These are phyloP conservation scores for Metellina segmentata DNA, from an alignment of 2,888 invertebrate species.

Conservation along the genomic window DNA sequence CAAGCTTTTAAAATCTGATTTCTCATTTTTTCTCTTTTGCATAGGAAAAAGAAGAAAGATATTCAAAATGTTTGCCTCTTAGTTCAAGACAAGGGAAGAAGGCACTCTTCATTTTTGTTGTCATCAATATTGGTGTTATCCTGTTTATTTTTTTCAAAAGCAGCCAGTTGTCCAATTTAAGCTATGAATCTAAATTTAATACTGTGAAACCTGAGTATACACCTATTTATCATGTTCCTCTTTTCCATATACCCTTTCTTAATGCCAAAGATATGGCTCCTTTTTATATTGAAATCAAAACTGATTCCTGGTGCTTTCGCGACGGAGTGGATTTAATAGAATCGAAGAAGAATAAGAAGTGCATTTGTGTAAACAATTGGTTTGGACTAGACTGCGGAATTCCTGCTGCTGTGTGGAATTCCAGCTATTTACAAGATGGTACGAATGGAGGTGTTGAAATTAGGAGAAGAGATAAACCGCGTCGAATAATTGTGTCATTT, in stretches of 20 bases:
- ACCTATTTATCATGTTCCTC: slow-evolving; percentile 55
- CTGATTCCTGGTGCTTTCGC: slow-evolving; percentile 64
- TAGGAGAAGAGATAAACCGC: slow-evolving; percentile 62
- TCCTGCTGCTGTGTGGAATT: slow-evolving; percentile 76
- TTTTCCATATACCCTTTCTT: slow-evolving; percentile 72
- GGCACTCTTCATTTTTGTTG: slow-evolving; percentile 44
- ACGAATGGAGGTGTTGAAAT: slow-evolving; percentile 57
- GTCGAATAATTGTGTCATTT: slow-evolving; percentile 66
- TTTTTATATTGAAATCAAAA: slow-evolving; percentile 62
- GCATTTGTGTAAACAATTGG: slow-evolving; percentile 64
- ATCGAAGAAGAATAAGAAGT: slow-evolving; percentile 51
- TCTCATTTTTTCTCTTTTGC: slow-evolving; percentile 16
- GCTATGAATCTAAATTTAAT: slow-evolving; percentile 1
- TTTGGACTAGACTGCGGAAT: slow-evolving; percentile 76
- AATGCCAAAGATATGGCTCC: slow-evolving; percentile 56
- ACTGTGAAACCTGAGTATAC: not conserved
- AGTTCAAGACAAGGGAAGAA: slow-evolving; percentile 52
- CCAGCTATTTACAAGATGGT: slow-evolving; percentile 64
- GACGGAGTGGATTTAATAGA: slow-evolving; percentile 47
- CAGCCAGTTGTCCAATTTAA: slow-evolving; percentile 13
- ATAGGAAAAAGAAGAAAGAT: slow-evolving; percentile 67
- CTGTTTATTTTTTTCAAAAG: slow-evolving; percentile 58
- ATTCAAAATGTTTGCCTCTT: slow-evolving; percentile 23
- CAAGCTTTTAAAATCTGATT: too few species aligned
- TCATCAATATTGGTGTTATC: slow-evolving; percentile 34